A percentile compares a stretch with the other conserved stretches of the same genome.
Evolutionary conservation across 2,888 invertebrate species (phyloP).

Genomic region (Philopedon plagiatum): DNA sequence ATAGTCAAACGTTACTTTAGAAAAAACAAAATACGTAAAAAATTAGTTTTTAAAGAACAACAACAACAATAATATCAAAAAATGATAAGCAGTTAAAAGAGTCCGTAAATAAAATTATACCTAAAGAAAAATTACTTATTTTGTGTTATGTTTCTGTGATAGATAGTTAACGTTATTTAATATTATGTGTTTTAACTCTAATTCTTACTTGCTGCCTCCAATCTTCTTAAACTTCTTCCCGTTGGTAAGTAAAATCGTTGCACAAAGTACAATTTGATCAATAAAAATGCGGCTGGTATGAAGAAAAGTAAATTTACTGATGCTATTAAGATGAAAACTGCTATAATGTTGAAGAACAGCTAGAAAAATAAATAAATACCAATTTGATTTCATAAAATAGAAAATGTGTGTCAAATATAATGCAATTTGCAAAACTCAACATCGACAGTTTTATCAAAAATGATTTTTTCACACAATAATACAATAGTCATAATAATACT

Average conservation of each 20-base stretch:
- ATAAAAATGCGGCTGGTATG: constrained; percentile 77
- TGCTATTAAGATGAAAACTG: constrained; percentile 80
- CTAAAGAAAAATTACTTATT: neutral
- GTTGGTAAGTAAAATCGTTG: constrained; percentile 80
- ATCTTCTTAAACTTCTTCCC: constrained; percentile 81
- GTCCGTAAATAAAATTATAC: too few relatives aligned
- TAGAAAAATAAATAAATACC: constrained; percentile 57
- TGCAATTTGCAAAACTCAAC: too few relatives aligned
- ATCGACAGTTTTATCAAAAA: too few relatives aligned
- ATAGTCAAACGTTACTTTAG: too few relatives aligned
- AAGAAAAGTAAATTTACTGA: constrained; percentile 79
- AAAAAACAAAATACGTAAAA: too few relatives aligned
- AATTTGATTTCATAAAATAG: constrained; percentile 57
- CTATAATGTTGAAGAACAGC: constrained; percentile 75
- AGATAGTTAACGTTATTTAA: neutral
- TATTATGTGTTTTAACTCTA: neutral
- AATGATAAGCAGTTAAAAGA: too few relatives aligned
- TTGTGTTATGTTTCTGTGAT: too few relatives aligned
- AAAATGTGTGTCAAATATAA: too few relatives aligned
- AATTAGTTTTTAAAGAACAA: too few relatives aligned
- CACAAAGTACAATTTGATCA: constrained; percentile 75
- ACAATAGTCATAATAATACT: too few relatives aligned
- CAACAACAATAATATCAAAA: too few relatives aligned
- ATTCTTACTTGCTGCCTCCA: constrained; percentile 78
- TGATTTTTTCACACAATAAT: too few relatives aligned